A percentile compares a stretch with the other conserved stretches of the same genome.
Conservation (phyloP, 2,888 invertebrate genomes). For the Thera obeliscata region DNA sequence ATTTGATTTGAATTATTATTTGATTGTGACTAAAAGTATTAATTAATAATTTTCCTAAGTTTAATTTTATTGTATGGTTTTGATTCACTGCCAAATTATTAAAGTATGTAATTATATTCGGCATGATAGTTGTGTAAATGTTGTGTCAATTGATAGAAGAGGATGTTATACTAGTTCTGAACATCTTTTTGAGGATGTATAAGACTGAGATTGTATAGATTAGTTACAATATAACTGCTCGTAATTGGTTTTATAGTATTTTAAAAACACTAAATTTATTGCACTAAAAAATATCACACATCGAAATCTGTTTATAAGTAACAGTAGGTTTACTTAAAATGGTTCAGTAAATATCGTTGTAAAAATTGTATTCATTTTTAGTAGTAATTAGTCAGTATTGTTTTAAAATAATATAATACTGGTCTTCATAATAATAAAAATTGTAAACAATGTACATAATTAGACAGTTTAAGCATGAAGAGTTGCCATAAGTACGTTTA, state of each 20-base stretch:
- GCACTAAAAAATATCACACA: constrained; percentile 30
- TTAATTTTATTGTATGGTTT: constrained; percentile 9
- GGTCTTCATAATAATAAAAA: constrained; percentile 28
- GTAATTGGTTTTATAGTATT: constrained; percentile 5
- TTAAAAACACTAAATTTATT: not conserved
- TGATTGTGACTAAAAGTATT: not conserved
- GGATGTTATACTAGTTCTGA: constrained; percentile 50
- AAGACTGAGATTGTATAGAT: constrained; percentile 68
- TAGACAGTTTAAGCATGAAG: constrained; percentile 56
- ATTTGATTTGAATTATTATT: not conserved
- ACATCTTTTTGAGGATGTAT: constrained; percentile 59
- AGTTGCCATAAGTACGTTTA: constrained; percentile 70
- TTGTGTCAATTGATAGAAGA: constrained; percentile 60
- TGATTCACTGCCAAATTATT: constrained; percentile 38
- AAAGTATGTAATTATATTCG: constrained; percentile 25
- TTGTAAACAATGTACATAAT: constrained; percentile 53
- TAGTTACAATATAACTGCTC: constrained; percentile 35
- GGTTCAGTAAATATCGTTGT: constrained; percentile 10
- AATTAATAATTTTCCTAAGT: not conserved
- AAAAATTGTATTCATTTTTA: constrained; percentile 1
- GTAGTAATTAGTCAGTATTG: constrained; percentile 35
- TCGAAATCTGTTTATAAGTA: constrained; percentile 28
- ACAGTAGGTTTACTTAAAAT: constrained; percentile 1
- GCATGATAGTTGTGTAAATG: constrained; percentile 33
- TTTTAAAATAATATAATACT: constrained; percentile 32